phyloP scores from a whole-genome alignment of 2,113 vertebrate genomes.

The Geothlypis trichas region DNA sequence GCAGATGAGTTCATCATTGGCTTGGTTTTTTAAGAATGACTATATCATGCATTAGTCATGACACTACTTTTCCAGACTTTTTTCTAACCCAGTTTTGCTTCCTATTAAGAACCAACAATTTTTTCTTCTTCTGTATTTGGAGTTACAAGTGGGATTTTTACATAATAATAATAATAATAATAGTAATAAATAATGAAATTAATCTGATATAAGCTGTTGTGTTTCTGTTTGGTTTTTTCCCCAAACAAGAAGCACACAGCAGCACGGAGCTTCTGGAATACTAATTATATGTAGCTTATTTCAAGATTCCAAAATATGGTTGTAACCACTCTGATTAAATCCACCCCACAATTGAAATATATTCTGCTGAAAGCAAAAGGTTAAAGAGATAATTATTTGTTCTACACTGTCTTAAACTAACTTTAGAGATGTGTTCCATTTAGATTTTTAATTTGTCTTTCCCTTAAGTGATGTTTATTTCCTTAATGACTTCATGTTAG shows the following conservation, averaged over 20 bases:
- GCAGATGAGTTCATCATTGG: constrained; percentile 30
- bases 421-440: not conserved
- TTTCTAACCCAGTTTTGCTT: not conserved
- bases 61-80: constrained; percentile 14
- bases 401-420: not conserved
- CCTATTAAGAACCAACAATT: not conserved
- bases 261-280: not conserved
- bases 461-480: not conserved
- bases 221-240: not conserved
- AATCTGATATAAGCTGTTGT: not conserved
- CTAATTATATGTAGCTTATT: not conserved
- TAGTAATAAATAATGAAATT: not conserved
- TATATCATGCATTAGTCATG: not conserved
- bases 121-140: not conserved
- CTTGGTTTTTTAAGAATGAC: not conserved
- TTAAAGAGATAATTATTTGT: not conserved
- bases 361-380: not conserved
- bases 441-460: not conserved
- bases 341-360: not conserved
- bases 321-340: not conserved
- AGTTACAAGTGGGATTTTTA: not conserved
- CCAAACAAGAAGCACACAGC: not conserved
- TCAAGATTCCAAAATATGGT: not conserved
- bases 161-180: not conserved
- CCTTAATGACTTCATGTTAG: not conserved